Evolutionary conservation across 53 echinoderm and acorn worm genomes (phyloP).

Genomic region (Echinometra lucunter): DNA sequence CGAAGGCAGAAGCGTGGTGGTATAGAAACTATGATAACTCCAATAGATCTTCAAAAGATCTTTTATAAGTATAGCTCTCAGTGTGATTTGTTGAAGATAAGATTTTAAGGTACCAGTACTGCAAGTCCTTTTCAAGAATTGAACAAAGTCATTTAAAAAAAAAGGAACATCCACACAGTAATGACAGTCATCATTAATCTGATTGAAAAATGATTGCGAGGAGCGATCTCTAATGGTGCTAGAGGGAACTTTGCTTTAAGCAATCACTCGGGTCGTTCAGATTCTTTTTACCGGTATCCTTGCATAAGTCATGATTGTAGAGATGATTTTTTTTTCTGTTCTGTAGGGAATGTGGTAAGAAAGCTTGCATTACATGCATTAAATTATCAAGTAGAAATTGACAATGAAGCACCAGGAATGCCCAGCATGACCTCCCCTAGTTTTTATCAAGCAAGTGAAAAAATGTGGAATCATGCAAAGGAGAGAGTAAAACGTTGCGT

Average conservation of each 20-base stretch:
- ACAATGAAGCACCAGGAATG: neutral
- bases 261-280: neutral
- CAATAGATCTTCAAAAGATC: no score
- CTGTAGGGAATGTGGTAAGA: neutral
- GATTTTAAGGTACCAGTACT: no score
- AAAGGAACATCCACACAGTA: neutral
- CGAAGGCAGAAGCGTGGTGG: no score
- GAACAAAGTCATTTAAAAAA: no score
- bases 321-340: neutral
- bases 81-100: no score
- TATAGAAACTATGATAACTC: no score
- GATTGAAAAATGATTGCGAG: neutral
- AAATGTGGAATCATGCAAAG: neutral
- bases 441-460: neutral
- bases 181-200: neutral
- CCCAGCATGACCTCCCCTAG: neutral
- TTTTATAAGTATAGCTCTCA: no score
- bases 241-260: neutral
- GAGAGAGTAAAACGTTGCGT: neutral
- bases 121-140: no score
- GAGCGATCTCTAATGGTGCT: neutral
- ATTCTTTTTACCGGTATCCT: neutral
- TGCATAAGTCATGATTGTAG: neutral
- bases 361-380: neutral
- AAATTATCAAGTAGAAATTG: neutral